Evolutionary conservation across 2,888 invertebrate genomes (phyloP).

Genomic region (Leptogaster cylindrica): DNA sequence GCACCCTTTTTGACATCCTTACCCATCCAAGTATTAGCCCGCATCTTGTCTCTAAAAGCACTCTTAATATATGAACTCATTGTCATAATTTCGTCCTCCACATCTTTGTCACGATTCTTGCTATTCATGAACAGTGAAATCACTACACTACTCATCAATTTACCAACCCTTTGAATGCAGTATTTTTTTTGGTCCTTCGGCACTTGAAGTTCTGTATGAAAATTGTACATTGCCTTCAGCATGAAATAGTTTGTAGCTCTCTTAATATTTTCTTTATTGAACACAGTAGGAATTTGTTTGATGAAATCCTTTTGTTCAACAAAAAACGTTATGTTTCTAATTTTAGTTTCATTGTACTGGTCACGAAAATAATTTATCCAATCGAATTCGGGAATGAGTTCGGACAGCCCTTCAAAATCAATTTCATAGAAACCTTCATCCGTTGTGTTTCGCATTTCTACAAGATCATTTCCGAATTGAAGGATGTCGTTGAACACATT

Average conservation of each 20-base stretch:
- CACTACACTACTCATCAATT: neutral
- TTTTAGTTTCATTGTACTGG: no score
- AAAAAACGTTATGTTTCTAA: no score
- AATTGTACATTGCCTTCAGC: neutral
- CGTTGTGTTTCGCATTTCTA: no score
- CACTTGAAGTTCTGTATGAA: conserved; percentile 13
- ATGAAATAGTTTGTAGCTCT: conserved; percentile 8
- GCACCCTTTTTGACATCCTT: neutral
- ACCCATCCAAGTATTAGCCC: neutral
- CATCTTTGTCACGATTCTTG: neutral
- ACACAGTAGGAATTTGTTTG: neutral
- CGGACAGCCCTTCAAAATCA: no score
- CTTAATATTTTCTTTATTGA: neutral
- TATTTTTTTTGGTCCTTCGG: neutral
- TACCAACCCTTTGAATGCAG: neutral
- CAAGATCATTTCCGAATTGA: conserved; percentile 7
- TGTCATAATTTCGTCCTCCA: neutral
- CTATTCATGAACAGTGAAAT: neutral
- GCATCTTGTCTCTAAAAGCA: neutral
- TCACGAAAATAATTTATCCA: no score
- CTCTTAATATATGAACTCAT: conserved; percentile 12
- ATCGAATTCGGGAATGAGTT: no score
- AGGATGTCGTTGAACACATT: neutral
- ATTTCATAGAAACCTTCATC: no score
- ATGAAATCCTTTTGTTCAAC: neutral